A percentile compares a stretch with the other conserved stretches of the same genome.
phyloP scores from a whole-genome alignment of 2,797 vertebrate species.

The Natrix natrix region DNA sequence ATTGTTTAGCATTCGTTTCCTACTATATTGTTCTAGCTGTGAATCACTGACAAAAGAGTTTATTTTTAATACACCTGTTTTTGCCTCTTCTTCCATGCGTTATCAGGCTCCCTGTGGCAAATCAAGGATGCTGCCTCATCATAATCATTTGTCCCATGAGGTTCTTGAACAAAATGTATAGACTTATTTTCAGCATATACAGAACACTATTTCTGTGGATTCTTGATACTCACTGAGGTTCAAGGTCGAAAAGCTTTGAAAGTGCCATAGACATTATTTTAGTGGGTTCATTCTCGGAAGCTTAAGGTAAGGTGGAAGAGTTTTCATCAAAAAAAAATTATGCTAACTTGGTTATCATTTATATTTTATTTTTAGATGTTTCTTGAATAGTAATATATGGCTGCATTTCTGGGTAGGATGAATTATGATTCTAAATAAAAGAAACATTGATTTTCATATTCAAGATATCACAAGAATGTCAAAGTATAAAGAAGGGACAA shows the following conservation, averaged over 20 bases:
- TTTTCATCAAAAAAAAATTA: not conserved
- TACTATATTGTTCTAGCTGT: not conserved
- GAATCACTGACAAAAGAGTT: not conserved
- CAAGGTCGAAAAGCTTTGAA: not conserved
- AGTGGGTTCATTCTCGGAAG: not conserved
- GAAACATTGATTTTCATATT: conserved; percentile 1
- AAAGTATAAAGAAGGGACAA: not conserved
- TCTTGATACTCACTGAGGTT: not conserved
- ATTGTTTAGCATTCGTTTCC: not conserved
- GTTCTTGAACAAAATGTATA: not conserved
- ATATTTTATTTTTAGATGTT: not conserved
- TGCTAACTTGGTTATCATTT: not conserved
- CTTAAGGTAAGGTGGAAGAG: not conserved
- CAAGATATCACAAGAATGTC: not conserved
- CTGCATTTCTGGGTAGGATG: not conserved
- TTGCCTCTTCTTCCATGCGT: too few relatives aligned
- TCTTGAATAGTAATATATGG: not conserved
- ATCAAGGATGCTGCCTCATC: not conserved
- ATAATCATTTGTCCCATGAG: not conserved
- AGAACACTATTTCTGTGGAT: not conserved
- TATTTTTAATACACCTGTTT: not conserved
- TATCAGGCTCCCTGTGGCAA: not conserved
- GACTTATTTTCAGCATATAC: not conserved
- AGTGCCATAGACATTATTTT: not conserved
- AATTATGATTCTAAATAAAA: not conserved